phyloP scores from a whole-genome alignment of 2,797 vertebrate species.

The Enteromius trimaculatus region DNA sequence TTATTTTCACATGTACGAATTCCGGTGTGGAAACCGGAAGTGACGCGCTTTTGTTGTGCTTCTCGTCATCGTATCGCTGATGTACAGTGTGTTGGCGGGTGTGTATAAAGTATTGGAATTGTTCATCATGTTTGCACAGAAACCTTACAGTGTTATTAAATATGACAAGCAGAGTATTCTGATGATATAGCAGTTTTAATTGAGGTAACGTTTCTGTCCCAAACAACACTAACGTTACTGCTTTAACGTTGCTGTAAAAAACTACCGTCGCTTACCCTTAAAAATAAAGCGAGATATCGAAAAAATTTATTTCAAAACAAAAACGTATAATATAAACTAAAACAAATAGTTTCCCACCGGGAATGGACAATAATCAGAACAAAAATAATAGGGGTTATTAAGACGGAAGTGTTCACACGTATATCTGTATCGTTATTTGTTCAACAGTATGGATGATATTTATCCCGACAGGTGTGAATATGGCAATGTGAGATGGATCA shows the following conservation, averaged over 20 bases:
- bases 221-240: background rate
- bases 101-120: conserved; percentile 35
- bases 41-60: conserved; percentile 33
- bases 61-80: background rate
- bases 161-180: background rate
- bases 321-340: background rate
- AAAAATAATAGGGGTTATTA: background rate
- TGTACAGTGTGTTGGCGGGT: conserved; percentile 23
- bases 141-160: background rate
- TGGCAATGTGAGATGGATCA: conserved; percentile 34
- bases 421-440: background rate
- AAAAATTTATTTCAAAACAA: background rate
- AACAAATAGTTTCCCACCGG: background rate
- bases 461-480: conserved; percentile 2
- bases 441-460: background rate
- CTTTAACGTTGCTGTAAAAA: background rate
- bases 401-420: background rate
- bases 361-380: too few relatives aligned
- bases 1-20: background rate
- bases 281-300: background rate
- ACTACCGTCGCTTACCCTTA: background rate
- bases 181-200: background rate
- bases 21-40: conserved; percentile 1
- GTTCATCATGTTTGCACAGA: conserved; percentile 56
- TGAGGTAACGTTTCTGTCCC: background rate